Evolutionary conservation across 2,888 invertebrate genomes (phyloP), one percentile per base, ranked within the genome.

Genomic region (Frankliniella intonsa): DNA sequence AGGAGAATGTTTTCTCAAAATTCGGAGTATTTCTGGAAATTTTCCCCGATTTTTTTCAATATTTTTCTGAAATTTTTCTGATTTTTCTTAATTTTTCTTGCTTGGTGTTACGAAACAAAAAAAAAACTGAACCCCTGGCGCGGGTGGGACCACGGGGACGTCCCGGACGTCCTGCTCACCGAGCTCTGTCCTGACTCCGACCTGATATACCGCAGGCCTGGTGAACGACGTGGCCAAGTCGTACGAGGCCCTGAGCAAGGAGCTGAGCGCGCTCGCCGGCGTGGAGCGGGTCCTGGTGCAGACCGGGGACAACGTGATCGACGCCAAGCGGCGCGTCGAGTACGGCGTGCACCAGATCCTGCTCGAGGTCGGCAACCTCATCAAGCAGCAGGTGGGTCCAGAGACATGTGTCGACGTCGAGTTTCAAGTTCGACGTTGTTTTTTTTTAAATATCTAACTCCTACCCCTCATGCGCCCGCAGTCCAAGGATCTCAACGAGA

Each of bases 271-370:
- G 3, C 88, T 96, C 81, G 90, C 91, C 3, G 94, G 94, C 86
- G 92, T 93, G 83, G 95, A 95, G 86, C 92, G 93, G 84, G 92
- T 96, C 3, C 90, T 96, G 88, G 89, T 95, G 81, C 93, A 94
- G 86, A 96, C 94, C 80, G 94, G 95, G 0, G 96, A 96, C 88
- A 93, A 94, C 86, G 94, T 96, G 55, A 87, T 95, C 86, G 95
- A 95, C 83, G 95, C 93, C 1, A 96, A 95, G 88, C 92, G 95
- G 82, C 91, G 95, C 80, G 91, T 97, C 19, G 96, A 96, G 86
- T 95, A 95, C 85, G 94, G 95, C 10, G 93, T 95, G 0, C 93
- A 94, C 86, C 94, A 95, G 87, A 94, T 96, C 83, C 88, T 95
- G 62, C 88, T 93, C 81, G 95, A 95, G 87, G 90, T 96, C 81